Evolutionary conservation across 2,797 vertebrate species (phyloP).

Genomic region (Natrix natrix): DNA sequence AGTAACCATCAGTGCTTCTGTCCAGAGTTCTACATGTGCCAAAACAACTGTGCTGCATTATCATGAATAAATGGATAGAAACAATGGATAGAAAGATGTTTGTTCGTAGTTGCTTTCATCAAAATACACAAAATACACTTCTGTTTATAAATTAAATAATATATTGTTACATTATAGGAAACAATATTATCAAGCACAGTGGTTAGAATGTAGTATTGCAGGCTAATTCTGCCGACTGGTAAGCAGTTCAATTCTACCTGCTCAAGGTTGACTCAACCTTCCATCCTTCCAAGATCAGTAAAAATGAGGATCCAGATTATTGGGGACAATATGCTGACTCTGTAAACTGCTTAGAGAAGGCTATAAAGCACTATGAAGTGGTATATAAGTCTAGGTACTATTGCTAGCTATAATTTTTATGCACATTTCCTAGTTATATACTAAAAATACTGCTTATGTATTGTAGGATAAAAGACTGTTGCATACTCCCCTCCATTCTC

Average conservation of each 20-base stretch:
- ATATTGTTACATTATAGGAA: too few relatives aligned
- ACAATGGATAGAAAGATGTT: neutral
- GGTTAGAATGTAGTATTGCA: neutral
- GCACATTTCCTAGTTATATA: neutral
- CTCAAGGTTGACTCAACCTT: neutral
- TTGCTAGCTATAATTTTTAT: neutral
- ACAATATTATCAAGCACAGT: neutral
- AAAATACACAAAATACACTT: neutral
- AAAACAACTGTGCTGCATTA: neutral
- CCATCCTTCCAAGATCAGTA: neutral
- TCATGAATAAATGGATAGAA: neutral
- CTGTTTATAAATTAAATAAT: neutral
- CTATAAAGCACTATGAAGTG: neutral
- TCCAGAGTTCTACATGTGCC: neutral
- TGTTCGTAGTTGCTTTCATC: neutral
- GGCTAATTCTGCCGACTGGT: neutral
- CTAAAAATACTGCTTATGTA: neutral
- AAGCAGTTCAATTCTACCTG: neutral
- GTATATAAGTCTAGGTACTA: neutral
- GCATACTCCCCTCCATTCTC: slow-evolving; percentile 74
- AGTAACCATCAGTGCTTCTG: neutral
- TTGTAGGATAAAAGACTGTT: slow-evolving; percentile 75
- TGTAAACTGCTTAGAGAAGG: neutral
- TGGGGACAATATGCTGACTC: neutral
- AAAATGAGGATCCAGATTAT: neutral